Base-by-base conservation (phyloP, 2,888 invertebrate species). In the Adelphocoris suturalis region DNA sequence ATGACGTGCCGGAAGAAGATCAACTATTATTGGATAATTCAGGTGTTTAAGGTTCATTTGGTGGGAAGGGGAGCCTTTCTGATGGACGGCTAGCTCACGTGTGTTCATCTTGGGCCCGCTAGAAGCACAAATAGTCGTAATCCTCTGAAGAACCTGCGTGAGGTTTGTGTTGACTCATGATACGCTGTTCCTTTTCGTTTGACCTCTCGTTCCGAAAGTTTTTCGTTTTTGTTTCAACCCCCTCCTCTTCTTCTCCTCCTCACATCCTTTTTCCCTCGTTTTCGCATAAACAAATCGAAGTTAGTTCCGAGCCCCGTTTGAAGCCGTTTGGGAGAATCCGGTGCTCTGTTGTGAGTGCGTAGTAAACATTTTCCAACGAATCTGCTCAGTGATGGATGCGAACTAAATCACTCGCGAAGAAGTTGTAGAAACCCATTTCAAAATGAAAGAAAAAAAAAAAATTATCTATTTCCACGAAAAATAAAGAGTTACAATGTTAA, bases 1-100 rank as follows among this genome's bases (percentile, higher is more conserved):
- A 76, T 88, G 88, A 76, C 88, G 80, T 88, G 88, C 88, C 27
- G 23, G 52, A 46, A 46, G 48, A 80, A 52, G 80, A 86, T 86
- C 86, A 78, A 52, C 78, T 55, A 78, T 76, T 80, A 88, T 88
- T 88, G 80, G 78, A 78, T 88, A 78, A 88, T 88, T 88, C 80
- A 78, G 5, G 88, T 80, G 27, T 88, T 88, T 88, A 80, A 85
- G 85, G 47, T 37, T 37, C 27, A 57, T 85, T 85, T 55, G 61
- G n/a, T 57, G 57, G 85, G 85, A 85, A 80, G 78, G 57, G 85
- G 85, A 85, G 37, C 37, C 55, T 85, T 52, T 27, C 57, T 37
- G 37, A 37, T 82, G 82, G 47, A 46, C 82, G 23, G 16, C 16
- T 7, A n/a, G 52, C 47, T 82, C 82, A 82, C 82, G 82, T 82